Evolutionary conservation across 2,113 vertebrate species (phyloP), one percentile per base, ranked within the genome.

Genomic region (Crotophaga sulcirostris): DNA sequence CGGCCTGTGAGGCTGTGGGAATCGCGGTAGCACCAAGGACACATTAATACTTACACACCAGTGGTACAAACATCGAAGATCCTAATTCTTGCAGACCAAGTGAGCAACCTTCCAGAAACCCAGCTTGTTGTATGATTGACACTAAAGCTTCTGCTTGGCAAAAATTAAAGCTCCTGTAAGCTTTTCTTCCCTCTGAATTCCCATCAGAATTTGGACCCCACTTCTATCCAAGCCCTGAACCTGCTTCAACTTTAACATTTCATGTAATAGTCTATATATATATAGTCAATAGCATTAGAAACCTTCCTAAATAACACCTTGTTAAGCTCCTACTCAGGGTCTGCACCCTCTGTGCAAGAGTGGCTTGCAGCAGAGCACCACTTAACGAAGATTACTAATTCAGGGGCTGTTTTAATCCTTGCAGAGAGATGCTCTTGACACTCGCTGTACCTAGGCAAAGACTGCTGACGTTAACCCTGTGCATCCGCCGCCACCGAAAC

Each of bases 11-110:
- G 44, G 76, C 67, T 5, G 1, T 1, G 5, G 68, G 68, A 90
- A 40, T 6, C 0, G 0, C 3, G 9, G 31, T 0, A 66, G 76
- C 51, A 59, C 28, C 3, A 4, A 49, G 59, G 54, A 73, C 19
- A 13, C 11, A 11, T 6, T 29, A 59, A 31, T 45, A 56, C 44
- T 21, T 5, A 20, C 24, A 54, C 9, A 18, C 14, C 42, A 38
- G 33, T 52, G 80, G 47, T 20, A 7, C 0, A 3, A 82, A 49
- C 42, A 78, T 11, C 69, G 40, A 82, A 69, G 45, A 49, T 63
- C 21, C 14, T 1, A 6, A 40, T 72, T 76, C 66, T 36, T 7
- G 1, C 26, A 84, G 34, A 31, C 17, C 14, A 34, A 73, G 13
- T 1, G 15, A 52, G 58, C 20, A 31, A 75, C 28, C 36, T 55